Evolutionary conservation across 2,113 vertebrate species (phyloP).

Genomic region (Phycodurus eques): DNA sequence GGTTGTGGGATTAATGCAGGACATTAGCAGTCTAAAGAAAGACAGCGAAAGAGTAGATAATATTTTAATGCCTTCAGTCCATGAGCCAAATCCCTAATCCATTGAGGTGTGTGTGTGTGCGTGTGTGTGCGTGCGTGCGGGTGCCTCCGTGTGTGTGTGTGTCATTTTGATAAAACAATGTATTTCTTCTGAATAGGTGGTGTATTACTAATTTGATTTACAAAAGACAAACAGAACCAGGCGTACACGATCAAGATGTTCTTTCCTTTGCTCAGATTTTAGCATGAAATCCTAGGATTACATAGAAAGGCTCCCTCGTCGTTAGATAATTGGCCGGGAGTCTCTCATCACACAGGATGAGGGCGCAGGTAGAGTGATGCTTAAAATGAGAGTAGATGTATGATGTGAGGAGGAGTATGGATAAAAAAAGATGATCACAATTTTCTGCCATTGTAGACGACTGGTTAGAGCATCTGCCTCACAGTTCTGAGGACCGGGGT

Average conservation of each 20-base stretch:
- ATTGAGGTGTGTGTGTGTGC: background rate
- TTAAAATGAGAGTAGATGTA: constrained; percentile 9
- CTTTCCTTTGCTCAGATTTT: constrained; percentile 16
- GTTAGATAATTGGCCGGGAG: constrained; percentile 33
- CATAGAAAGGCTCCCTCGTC: constrained; percentile 25
- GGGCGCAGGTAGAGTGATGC: constrained; percentile 5
- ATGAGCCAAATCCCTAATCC: background rate
- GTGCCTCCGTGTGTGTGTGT: background rate
- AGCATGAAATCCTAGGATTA: constrained; percentile 5
- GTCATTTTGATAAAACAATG: background rate
- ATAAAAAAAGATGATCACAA: background rate
- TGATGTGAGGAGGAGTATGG: background rate
- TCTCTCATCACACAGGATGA: constrained; percentile 11
- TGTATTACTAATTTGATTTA: background rate
- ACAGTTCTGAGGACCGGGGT: no score
- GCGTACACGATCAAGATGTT: constrained; percentile 1
- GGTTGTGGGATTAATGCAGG: constrained; percentile 32
- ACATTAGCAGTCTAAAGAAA: constrained; percentile 23
- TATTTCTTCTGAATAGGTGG: background rate
- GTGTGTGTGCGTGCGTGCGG: no score
- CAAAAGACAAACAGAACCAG: constrained; percentile 14
- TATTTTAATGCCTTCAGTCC: constrained; percentile 12
- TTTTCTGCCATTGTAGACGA: no score
- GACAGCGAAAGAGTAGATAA: background rate
- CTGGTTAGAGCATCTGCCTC: no score